phyloP scores from a whole-genome alignment of 2,797 vertebrate genomes.

The Sciaenops ocellatus region DNA sequence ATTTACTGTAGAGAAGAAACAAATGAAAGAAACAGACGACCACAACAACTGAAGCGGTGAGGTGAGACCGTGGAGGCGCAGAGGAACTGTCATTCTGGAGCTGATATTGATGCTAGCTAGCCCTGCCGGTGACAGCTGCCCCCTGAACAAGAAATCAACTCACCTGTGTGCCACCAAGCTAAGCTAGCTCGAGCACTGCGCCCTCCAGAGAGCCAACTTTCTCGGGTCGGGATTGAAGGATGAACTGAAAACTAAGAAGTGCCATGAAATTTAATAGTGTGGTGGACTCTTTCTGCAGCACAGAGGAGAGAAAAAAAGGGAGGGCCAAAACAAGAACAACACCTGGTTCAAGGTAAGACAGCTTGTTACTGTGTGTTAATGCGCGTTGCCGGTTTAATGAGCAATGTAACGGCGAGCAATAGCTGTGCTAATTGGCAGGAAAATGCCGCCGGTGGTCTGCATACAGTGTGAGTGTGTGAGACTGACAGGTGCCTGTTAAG shows the following conservation, averaged over 20 bases:
- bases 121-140: not conserved
- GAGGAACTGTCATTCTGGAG: not conserved
- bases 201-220: not conserved
- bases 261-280: not conserved
- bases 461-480: not conserved
- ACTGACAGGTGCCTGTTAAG: constrained; percentile 33
- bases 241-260: not conserved
- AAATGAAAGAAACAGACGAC: not conserved
- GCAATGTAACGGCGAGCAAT: not conserved
- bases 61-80: not conserved
- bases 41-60: not conserved
- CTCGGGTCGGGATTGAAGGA: no score
- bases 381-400: constrained; percentile 17
- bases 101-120: not conserved
- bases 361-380: not conserved
- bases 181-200: not conserved
- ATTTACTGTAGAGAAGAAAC: not conserved
- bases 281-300: not conserved
- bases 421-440: constrained; percentile 31
- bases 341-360: constrained; percentile 7
- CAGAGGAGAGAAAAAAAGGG: not conserved
- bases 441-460: not conserved
- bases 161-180: not conserved
- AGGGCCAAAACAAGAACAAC: not conserved
- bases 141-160: not conserved